Base-by-base conservation (phyloP, 2,113 vertebrate genomes). In the Fukomys damarensis region DNA sequence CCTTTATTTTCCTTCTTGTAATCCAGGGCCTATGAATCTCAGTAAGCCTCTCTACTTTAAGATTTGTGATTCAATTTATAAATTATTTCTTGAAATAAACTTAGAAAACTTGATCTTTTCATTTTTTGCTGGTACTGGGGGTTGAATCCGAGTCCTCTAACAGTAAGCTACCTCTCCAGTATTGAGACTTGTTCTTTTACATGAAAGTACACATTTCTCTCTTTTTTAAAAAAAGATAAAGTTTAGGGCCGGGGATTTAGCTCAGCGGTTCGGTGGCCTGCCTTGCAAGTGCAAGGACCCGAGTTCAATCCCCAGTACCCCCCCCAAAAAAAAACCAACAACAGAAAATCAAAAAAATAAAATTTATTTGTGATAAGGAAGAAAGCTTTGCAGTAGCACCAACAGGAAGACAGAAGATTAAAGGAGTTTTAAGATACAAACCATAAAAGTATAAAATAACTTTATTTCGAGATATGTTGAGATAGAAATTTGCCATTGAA, bases 381-480 rank as follows among this genome's bases (percentile, higher is more conserved):
- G n/a, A n/a, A n/a, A n/a, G n/a, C n/a, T n/a, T n/a, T n/a, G n/a
- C n/a, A n/a, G n/a, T n/a, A n/a, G n/a, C n/a, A n/a, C n/a, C n/a
- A n/a, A n/a, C n/a, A n/a, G n/a, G n/a, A n/a, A n/a, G n/a, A n/a
- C n/a, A n/a, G n/a, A n/a, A n/a, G n/a, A 16, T 94, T 70, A 81
- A 77, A n/a, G 74, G 76, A 54, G 1, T 82, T 65, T 56, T 88
- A 80, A 91, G 43, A 26, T 52, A 63, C 56, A 56, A 68, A 56
- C 7, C 24, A 43, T n/a, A 86, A 89, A 89, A 24, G 68, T 30
- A 68, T 38, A 41, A 46, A 77, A 17, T 58, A 32, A 66, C 83
- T 72, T 95, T 68, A 93, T 84, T 46, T 95, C 5, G 92, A 90
- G 46, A 77, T 12, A 38, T 49, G 16, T 11, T 85, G 58, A 92